A percentile compares a stretch with the other conserved stretches of the same genome.
These are phyloP conservation scores for Miichthys miiuy DNA, from an alignment of 2,797 vertebrate genomes.

Conservation along the genomic window DNA sequence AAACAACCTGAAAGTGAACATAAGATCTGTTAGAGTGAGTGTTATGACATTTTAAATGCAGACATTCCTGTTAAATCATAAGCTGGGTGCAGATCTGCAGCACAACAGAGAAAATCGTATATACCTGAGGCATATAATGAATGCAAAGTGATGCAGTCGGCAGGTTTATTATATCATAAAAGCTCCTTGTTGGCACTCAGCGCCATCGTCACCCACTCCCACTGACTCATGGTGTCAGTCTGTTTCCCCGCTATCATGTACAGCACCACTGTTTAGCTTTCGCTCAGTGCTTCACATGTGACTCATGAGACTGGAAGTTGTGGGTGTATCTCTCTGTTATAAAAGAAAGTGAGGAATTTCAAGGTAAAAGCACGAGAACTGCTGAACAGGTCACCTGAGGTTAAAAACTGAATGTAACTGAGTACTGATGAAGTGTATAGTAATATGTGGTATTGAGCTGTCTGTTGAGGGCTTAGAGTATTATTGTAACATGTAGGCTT, in stretches of 20 bases:
- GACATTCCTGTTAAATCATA: constrained; percentile 1
- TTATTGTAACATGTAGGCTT: constrained; percentile 22
- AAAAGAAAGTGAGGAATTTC: constrained; percentile 12
- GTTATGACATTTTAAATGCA: constrained; percentile 30
- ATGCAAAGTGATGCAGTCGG: constrained; percentile 64
- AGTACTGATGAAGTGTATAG: background rate
- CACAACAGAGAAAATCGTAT: constrained; percentile 24
- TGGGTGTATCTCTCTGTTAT: constrained; percentile 50
- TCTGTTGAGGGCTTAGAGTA: constrained; percentile 1
- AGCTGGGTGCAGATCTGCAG: constrained; percentile 16
- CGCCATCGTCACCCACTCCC: constrained; percentile 50
- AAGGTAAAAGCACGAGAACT: constrained; percentile 11
- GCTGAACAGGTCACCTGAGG: constrained; percentile 15
- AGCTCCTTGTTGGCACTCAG: constrained; percentile 61
- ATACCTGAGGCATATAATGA: constrained; percentile 44
- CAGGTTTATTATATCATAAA: constrained; percentile 68
- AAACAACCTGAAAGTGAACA: background rate
- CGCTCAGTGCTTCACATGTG: constrained; percentile 25
- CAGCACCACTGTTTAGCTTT: constrained; percentile 34
- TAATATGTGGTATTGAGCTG: background rate
- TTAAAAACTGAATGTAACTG: background rate
- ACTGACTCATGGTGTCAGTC: constrained; percentile 55
- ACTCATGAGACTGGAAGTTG: constrained; percentile 40
- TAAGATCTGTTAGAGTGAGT: background rate
- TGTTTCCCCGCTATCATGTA: constrained; percentile 36